These are phyloP conservation scores for Onychomys leucogaster DNA, from an alignment of 2,797 vertebrate species.

Conservation along the genomic window DNA sequence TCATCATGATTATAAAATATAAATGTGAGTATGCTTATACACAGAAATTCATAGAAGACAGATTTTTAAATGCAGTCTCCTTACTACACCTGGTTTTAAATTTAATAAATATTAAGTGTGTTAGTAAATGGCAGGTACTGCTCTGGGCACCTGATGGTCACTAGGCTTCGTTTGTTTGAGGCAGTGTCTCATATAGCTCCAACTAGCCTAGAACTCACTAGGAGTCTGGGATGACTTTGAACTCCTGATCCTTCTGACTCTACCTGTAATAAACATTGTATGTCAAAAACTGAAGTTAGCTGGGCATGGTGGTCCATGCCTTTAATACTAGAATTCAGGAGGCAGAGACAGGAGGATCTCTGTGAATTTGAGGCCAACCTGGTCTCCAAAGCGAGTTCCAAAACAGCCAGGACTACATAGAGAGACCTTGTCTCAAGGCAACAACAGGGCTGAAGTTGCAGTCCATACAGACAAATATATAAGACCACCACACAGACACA, in stretches of 20 bases:
- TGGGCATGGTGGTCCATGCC: neutral
- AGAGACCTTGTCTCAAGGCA: neutral
- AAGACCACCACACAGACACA: neutral
- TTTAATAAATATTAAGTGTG: neutral
- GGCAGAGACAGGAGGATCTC: neutral
- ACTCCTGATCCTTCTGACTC: neutral
- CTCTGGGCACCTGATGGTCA: neutral
- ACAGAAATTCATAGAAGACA: neutral
- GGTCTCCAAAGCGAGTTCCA: neutral
- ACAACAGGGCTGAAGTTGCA: neutral
- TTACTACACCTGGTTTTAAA: constrained; percentile 10
- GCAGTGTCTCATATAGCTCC: neutral
- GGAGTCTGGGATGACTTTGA: neutral
- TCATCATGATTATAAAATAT: neutral
- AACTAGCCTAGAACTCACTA: neutral
- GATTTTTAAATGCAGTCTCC: neutral
- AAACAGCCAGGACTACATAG: neutral
- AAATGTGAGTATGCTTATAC: neutral
- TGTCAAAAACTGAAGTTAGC: neutral
- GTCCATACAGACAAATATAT: neutral
- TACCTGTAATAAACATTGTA: neutral
- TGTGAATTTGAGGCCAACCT: neutral
- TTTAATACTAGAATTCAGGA: neutral
- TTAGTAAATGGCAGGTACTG: neutral
- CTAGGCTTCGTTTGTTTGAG: neutral